Conservation (phyloP, 2,888 invertebrate genomes). For the Operophtera brumata region DNA sequence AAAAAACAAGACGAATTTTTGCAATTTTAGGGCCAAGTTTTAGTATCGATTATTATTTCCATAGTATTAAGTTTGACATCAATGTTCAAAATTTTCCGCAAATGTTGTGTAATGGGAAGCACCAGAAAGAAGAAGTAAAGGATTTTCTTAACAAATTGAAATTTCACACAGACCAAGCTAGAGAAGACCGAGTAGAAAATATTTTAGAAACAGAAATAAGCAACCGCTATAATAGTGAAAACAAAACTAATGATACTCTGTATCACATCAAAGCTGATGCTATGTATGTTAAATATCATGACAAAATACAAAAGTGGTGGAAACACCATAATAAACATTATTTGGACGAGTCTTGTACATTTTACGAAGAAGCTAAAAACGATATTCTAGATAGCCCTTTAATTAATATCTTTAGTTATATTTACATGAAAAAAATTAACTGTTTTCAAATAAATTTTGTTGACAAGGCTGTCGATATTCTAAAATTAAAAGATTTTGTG, state of each 20-base stretch:
- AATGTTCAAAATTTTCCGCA: conserved; percentile 12
- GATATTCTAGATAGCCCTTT: conserved; percentile 18
- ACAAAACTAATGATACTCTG: background rate
- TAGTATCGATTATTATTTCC: background rate
- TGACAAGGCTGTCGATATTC: background rate
- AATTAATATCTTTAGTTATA: conserved; percentile 3
- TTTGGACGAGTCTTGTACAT: conserved; percentile 27
- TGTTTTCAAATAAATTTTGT: background rate
- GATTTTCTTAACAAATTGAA: conserved; percentile 18
- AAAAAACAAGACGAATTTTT: background rate
- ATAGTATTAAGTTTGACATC: conserved; percentile 7
- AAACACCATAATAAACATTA: conserved; percentile 18
- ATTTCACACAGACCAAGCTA: conserved; percentile 37
- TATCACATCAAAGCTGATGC: conserved; percentile 27
- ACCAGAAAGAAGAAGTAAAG: background rate
- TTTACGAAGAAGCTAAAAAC: conserved; percentile 19
- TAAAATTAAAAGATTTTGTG: background rate
- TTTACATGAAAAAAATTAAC: background rate
- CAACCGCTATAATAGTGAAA: conserved; percentile 1
- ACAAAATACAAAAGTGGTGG: conserved; percentile 37
- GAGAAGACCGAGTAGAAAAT: conserved; percentile 34
- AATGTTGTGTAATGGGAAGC: background rate
- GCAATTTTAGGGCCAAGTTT: background rate
- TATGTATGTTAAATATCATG: conserved; percentile 33
- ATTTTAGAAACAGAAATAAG: conserved; percentile 32